Conservation (phyloP, 2,888 invertebrate genomes). For the Tetanocera ferruginea region DNA sequence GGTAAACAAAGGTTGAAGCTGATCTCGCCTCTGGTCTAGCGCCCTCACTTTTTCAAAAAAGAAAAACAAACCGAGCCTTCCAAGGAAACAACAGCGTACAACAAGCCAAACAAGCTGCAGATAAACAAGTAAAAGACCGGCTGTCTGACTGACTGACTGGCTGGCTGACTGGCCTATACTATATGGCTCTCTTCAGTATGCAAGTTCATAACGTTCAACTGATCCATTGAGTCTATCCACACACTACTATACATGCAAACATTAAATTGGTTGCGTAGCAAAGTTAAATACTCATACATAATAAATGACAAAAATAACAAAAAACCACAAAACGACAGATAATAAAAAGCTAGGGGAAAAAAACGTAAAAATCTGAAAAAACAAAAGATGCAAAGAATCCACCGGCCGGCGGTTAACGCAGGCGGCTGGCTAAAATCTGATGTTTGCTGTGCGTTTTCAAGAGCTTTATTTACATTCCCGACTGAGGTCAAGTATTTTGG, state of each 20-base stretch:
- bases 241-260: not conserved
- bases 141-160: not conserved
- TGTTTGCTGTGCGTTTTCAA: constrained; percentile 42
- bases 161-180: not conserved
- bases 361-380: not conserved
- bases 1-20: not conserved
- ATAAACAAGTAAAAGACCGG: not conserved
- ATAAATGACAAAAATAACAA: not conserved
- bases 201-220: too few relatives aligned
- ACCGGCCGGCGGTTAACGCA: not conserved
- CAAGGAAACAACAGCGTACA: constrained; percentile 7
- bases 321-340: not conserved
- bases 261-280: not conserved
- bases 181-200: not conserved
- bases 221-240: not conserved
- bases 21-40: constrained; percentile 16
- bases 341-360: too few relatives aligned
- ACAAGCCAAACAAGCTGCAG: constrained; percentile 16
- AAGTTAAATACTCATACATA: not conserved
- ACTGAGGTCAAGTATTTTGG: constrained; percentile 44
- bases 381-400: constrained; percentile 28
- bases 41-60: constrained; percentile 11
- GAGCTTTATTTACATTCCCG: constrained; percentile 47
- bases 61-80: not conserved
- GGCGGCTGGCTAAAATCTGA: not conserved